Evolutionary conservation across 1,140 invertebrate genomes (phyloP).

Genomic region (Eriosoma lanigerum): DNA sequence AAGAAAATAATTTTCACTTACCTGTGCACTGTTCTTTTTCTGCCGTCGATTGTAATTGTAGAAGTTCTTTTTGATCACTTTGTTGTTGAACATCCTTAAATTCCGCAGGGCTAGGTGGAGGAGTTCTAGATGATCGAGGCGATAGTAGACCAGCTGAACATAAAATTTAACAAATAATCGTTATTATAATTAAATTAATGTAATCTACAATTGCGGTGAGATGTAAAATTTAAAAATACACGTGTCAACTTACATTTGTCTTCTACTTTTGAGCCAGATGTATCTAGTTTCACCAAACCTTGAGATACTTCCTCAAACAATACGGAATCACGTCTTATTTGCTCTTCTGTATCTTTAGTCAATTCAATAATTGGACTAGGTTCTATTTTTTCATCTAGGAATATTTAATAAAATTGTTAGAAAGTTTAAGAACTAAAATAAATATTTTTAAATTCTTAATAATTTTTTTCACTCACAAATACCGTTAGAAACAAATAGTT

Average conservation of each 20-base stretch:
- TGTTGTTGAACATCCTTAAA: conserved; percentile 57
- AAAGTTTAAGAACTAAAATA: too few species aligned
- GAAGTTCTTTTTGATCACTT: conserved; percentile 44
- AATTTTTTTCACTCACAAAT: too few species aligned
- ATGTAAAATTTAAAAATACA: too few species aligned
- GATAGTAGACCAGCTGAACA: conserved; percentile 56
- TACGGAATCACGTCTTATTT: conserved; percentile 57
- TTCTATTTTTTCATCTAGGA: conserved; percentile 59
- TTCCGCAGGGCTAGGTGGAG: conserved; percentile 62
- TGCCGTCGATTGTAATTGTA: not conserved
- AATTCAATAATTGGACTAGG: conserved; percentile 58
- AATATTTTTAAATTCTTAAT: too few species aligned
- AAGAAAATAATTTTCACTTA: conserved; percentile 14
- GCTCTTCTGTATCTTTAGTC: conserved; percentile 56
- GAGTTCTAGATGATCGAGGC: conserved; percentile 61
- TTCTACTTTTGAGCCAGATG: conserved; percentile 53
- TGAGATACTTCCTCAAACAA: conserved; percentile 60
- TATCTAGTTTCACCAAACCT: conserved; percentile 57
- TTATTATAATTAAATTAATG: not conserved
- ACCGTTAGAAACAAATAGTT: too few species aligned
- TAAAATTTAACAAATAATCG: not conserved
- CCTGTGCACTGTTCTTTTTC: conserved; percentile 7
- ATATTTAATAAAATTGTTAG: conserved; percentile 54
- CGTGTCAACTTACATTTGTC: conserved; percentile 44
- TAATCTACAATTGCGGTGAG: too few species aligned